A percentile compares a stretch with the other conserved stretches of the same genome.
These are phyloP conservation scores for Drosophila vallismaia DNA, from an alignment of 2,888 invertebrate species.

Conservation along the genomic window DNA sequence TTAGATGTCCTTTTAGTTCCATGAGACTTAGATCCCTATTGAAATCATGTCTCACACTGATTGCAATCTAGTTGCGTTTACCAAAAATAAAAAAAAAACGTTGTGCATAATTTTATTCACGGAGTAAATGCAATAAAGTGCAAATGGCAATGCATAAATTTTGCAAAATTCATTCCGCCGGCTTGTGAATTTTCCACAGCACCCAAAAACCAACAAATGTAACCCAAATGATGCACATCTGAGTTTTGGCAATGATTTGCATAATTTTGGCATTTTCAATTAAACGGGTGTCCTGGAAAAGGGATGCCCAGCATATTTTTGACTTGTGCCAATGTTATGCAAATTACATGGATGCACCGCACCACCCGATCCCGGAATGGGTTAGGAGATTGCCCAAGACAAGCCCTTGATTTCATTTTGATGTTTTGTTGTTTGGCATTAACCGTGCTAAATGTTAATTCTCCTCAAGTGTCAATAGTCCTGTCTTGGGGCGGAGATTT, in stretches of 20 bases:
- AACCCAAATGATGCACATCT: conserved; percentile 60
- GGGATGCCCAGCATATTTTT: conserved; percentile 53
- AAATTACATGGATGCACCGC: conserved; percentile 48
- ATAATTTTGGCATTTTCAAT: conserved; percentile 70
- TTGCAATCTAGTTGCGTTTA: conserved; percentile 49
- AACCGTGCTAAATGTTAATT: conserved; percentile 77
- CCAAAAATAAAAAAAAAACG: conserved; percentile 15
- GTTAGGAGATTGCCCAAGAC: conserved; percentile 16
- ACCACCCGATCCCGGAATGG: conserved; percentile 29
- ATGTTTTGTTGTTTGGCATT: conserved; percentile 67
- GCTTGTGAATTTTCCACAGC: conserved; percentile 42
- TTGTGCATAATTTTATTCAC: conserved; percentile 45
- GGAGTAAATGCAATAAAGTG: conserved; percentile 34
- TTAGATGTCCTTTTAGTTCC: too few relatives aligned
- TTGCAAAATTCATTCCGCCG: conserved; percentile 43
- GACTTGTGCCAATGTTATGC: conserved; percentile 78
- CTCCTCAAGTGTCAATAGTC: conserved; percentile 62
- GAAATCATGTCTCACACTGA: conserved; percentile 62
- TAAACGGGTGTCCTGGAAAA: conserved; percentile 41
- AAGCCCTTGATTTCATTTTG: conserved; percentile 53
- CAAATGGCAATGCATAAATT: conserved; percentile 62
- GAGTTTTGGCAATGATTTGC: conserved; percentile 46
- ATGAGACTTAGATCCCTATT: not conserved
- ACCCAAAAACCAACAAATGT: conserved; percentile 33
- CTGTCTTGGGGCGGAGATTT: conserved; percentile 28